Evolutionary conservation across 2,888 invertebrate species (phyloP).

Genomic region (Ochropacha duplaris): DNA sequence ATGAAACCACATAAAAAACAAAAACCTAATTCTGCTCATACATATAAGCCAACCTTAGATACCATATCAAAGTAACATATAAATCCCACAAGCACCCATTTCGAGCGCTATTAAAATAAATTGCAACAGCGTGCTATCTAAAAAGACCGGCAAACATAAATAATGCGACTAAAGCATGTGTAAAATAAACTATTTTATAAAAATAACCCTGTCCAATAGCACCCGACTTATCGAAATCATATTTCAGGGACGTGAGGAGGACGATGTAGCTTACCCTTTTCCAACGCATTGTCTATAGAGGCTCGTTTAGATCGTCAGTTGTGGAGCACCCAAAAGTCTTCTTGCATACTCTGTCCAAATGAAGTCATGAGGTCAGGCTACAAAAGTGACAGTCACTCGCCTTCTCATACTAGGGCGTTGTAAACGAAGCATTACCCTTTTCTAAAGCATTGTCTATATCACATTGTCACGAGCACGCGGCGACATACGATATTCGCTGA

Average conservation of each 20-base stretch:
- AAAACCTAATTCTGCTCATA: not conserved
- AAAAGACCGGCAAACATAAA: conserved; percentile 39
- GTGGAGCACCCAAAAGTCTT: conserved; percentile 17
- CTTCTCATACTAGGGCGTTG: conserved; percentile 24
- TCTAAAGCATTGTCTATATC: conserved; percentile 79
- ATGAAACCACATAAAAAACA: not conserved
- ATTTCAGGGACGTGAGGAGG: conserved; percentile 79
- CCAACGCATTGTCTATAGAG: conserved; percentile 66
- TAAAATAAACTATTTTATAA: conserved; percentile 71
- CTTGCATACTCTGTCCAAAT: conserved; percentile 9
- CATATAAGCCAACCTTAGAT: not conserved
- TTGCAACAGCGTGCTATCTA: conserved; percentile 31
- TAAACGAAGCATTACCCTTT: conserved; percentile 72
- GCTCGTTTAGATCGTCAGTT: conserved; percentile 45
- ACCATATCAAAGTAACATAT: not conserved
- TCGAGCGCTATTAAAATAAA: conserved; percentile 30
- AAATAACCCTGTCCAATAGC: conserved; percentile 73
- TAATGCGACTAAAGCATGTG: conserved; percentile 54
- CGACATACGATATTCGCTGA: conserved; percentile 75
- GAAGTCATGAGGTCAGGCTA: conserved; percentile 21
- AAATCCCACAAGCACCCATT: not conserved
- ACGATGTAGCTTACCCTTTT: conserved; percentile 74
- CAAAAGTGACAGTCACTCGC: conserved; percentile 25
- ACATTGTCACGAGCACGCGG: conserved; percentile 79
- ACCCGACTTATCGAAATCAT: conserved; percentile 80